Evolutionary conservation across 2,888 invertebrate species (phyloP).

Genomic region (Drosophila quasianomalipes): DNA sequence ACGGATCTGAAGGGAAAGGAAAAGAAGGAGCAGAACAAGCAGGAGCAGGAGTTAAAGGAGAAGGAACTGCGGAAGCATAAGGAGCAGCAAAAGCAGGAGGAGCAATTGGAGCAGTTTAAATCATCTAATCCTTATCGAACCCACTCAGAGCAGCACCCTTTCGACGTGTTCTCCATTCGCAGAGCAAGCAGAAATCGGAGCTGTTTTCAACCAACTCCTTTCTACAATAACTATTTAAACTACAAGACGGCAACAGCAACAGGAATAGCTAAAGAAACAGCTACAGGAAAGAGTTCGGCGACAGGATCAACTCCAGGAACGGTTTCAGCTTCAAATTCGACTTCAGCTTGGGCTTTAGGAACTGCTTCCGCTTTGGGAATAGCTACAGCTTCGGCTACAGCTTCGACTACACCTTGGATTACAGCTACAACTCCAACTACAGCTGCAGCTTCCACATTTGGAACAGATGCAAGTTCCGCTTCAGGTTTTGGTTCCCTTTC

Average conservation of each 20-base stretch:
- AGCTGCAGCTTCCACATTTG: neutral
- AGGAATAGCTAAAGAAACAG: neutral
- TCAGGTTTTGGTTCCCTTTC: neutral
- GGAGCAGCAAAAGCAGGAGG: neutral
- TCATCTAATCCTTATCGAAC: neutral
- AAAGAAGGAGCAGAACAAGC: no score
- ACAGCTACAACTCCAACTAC: neutral
- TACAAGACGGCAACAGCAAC: neutral
- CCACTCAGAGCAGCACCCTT: neutral
- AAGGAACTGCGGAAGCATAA: neutral
- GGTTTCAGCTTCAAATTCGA: neutral
- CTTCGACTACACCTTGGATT: neutral
- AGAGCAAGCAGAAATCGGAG: neutral
- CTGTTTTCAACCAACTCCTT: neutral
- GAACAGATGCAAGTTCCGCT: neutral
- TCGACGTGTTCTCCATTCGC: neutral
- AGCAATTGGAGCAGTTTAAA: neutral
- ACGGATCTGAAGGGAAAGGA: no score
- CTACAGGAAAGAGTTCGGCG: neutral
- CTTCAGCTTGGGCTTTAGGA: neutral
- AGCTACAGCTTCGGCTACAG: neutral
- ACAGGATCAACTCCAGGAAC: neutral
- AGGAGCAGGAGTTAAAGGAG: no score
- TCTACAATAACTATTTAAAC: neutral
- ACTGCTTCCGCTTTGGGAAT: neutral